phyloP scores from a whole-genome alignment of 2,113 vertebrate species.

The Trematocara variabile region DNA sequence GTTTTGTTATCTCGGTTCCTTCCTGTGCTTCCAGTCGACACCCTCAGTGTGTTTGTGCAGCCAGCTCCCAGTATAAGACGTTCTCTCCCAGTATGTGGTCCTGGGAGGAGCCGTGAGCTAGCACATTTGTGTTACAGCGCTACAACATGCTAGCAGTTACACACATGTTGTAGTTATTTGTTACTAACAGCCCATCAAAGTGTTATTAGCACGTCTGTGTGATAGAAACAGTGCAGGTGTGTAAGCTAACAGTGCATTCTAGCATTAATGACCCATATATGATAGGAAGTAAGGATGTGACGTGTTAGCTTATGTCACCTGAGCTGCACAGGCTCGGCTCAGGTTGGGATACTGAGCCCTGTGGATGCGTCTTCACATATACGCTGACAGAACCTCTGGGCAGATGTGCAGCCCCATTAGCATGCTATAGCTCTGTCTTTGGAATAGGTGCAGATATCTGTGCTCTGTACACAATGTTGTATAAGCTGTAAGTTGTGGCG shows the following conservation, averaged over 20 bases:
- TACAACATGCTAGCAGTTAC: neutral
- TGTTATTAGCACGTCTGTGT: accelerated
- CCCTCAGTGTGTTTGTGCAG: neutral
- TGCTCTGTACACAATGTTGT: neutral
- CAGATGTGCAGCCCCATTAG: neutral
- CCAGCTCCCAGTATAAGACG: neutral
- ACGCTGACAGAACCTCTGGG: accelerated
- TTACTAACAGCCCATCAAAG: neutral
- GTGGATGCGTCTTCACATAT: neutral
- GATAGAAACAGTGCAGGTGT: neutral
- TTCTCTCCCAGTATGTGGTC: neutral
- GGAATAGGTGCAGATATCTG: accelerated
- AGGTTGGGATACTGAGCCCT: neutral
- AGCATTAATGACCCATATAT: neutral
- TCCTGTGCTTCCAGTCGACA: neutral
- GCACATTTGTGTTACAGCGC: neutral
- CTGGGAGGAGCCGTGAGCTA: neutral
- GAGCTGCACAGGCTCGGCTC: accelerated
- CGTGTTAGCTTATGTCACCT: neutral
- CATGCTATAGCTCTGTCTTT: neutral
- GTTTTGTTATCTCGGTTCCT: neutral
- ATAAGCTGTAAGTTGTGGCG: neutral
- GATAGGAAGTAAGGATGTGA: neutral
- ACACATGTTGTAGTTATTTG: neutral
- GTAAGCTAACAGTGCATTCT: neutral